phyloP scores from a whole-genome alignment of 2,888 invertebrate species.

The Leptopterna dolabrata region DNA sequence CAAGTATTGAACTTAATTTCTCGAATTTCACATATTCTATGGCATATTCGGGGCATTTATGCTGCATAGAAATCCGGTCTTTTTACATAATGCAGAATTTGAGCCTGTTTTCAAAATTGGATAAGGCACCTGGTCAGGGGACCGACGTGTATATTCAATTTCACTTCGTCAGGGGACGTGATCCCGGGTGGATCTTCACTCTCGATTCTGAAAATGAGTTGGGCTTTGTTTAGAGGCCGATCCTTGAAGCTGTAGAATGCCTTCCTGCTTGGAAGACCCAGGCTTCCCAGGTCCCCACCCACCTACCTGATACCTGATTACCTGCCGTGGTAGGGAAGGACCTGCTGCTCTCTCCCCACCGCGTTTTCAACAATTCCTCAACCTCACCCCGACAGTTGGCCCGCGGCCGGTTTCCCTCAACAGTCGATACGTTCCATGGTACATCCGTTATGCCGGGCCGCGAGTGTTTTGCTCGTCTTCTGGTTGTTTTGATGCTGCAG shows the following conservation, averaged over 20 bases:
- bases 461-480: slow-evolving; percentile 36
- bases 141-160: too few species aligned
- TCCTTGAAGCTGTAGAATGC: neutral
- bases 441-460: slow-evolving; percentile 31
- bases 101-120: too few species aligned
- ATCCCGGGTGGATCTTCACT: neutral
- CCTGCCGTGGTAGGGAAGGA: slow-evolving; percentile 22
- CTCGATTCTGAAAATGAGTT: neutral
- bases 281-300: neutral
- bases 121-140: too few species aligned
- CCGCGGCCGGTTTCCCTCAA: slow-evolving; percentile 24
- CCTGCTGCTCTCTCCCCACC: neutral
- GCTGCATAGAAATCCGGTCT: too few species aligned
- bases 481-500: slow-evolving; percentile 19
- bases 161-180: too few species aligned
- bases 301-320: slow-evolving; percentile 24
- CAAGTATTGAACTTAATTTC: too few species aligned
- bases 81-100: too few species aligned
- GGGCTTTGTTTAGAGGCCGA: neutral
- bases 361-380: neutral
- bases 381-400: slow-evolving; percentile 21
- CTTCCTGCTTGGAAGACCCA: neutral
- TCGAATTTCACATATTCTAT: too few species aligned
- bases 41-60: too few species aligned
- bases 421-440: neutral